These are phyloP conservation scores for Isoperla grammatica DNA, from an alignment of 2,888 invertebrate species.

Conservation along the genomic window DNA sequence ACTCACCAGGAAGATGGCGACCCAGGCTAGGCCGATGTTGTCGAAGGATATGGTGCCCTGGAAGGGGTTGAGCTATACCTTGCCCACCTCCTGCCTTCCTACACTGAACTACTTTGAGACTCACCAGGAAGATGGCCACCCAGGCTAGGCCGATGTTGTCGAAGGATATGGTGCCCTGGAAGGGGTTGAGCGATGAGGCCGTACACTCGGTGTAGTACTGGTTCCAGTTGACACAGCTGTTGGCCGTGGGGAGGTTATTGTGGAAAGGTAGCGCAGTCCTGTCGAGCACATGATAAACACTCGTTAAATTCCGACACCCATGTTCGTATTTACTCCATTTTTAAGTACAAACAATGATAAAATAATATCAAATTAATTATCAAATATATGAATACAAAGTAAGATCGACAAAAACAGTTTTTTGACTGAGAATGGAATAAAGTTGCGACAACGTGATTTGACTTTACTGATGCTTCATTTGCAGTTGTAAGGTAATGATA, in stretches of 20 bases:
- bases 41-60: slow-evolving; percentile 99
- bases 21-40: slow-evolving; percentile 99
- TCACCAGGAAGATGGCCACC: slow-evolving; percentile 99
- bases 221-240: slow-evolving; percentile 96
- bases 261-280: slow-evolving; percentile 54
- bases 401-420: no score
- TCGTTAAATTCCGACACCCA: no score
- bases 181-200: slow-evolving; percentile 91
- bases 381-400: no score
- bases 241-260: slow-evolving; percentile 60
- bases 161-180: slow-evolving; percentile 98
- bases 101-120: slow-evolving; percentile 57
- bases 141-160: slow-evolving; percentile 99
- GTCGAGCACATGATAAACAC: slow-evolving; percentile 81
- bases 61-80: slow-evolving; percentile 98
- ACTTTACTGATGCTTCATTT: no score
- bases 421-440: no score
- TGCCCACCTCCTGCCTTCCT: no score
- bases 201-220: slow-evolving; percentile 95
- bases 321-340: no score
- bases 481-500: no score
- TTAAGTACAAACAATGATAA: no score
- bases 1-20: slow-evolving; percentile 98
- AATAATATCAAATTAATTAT: no score
- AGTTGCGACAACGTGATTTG: no score